A percentile compares a stretch with the other conserved stretches of the same genome.
phyloP scores from a whole-genome alignment of 2,113 vertebrate species.

The Halichoeres trimaculatus region DNA sequence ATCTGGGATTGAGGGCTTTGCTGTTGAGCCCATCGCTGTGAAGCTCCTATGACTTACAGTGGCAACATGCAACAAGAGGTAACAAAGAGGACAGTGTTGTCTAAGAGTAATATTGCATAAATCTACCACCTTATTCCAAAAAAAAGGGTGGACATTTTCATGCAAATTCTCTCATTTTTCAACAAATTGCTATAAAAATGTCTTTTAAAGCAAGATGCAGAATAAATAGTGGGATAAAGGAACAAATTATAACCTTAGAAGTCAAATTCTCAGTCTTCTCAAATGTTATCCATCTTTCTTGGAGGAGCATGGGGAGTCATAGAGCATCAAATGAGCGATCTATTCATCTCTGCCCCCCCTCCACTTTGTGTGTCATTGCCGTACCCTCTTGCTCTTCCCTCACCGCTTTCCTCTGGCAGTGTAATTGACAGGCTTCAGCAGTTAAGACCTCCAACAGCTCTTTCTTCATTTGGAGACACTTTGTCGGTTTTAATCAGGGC shows the following conservation, averaged over 20 bases:
- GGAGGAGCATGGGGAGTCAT: constrained; percentile 26
- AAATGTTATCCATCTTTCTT: constrained; percentile 23
- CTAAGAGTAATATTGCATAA: constrained; percentile 19
- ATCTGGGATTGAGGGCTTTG: constrained; percentile 83
- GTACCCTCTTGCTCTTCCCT: constrained; percentile 66
- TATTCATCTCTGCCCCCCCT: constrained; percentile 51
- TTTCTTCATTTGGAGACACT: constrained; percentile 86
- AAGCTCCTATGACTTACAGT: constrained; percentile 73
- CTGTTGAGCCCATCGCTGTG: constrained; percentile 78
- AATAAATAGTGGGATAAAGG: not conserved
- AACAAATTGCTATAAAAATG: constrained; percentile 3
- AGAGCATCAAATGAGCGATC: constrained; percentile 44
- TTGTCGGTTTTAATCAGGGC: constrained; percentile 86
- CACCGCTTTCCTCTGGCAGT: constrained; percentile 70
- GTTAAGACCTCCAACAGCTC: constrained; percentile 81
- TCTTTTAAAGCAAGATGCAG: not conserved
- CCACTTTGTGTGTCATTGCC: constrained; percentile 65
- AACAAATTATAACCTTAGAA: constrained; percentile 29
- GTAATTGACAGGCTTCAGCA: constrained; percentile 83
- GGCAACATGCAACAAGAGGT: constrained; percentile 62
- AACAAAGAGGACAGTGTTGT: constrained; percentile 50
- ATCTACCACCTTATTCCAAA: not conserved
- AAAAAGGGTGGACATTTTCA: not conserved
- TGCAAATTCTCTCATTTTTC: not conserved
- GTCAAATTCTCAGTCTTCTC: constrained; percentile 22